Percentiles rank a stretch among this genome's conserved stretches.
Evolutionary conservation across 2,797 vertebrate genomes (phyloP).

Genomic region (Cyprinodon diabolis): DNA sequence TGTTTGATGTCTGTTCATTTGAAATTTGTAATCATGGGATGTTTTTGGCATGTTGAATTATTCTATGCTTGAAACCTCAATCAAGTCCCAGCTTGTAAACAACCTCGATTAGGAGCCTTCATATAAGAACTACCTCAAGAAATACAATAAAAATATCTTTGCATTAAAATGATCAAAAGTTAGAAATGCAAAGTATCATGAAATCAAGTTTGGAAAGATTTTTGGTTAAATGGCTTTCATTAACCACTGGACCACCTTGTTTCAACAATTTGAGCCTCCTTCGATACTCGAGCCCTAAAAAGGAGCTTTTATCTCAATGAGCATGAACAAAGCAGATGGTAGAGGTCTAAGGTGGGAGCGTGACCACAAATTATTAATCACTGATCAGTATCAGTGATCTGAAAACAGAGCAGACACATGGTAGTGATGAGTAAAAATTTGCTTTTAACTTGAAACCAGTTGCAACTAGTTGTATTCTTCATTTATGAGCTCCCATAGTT

Average conservation of each 20-base stretch:
- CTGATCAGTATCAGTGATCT: constrained; percentile 24
- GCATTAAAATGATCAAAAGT: not conserved
- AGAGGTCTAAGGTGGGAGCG: not conserved
- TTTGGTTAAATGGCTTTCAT: not conserved
- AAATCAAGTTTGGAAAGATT: constrained; percentile 19
- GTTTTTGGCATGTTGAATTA: not conserved
- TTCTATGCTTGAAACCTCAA: not conserved
- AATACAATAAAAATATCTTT: not conserved
- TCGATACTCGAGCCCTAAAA: constrained; percentile 71
- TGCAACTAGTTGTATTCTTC: constrained; percentile 45
- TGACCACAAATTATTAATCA: constrained; percentile 58
- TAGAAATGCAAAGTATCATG: not conserved
- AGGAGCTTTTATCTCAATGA: constrained; percentile 64
- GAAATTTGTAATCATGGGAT: not conserved
- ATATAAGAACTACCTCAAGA: not conserved
- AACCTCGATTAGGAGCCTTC: too few relatives aligned
- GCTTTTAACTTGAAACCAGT: constrained; percentile 28
- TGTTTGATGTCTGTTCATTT: not conserved
- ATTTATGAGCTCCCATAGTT: constrained; percentile 21
- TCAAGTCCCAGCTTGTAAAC: not conserved
- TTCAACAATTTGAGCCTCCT: constrained; percentile 29
- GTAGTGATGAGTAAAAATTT: not conserved
- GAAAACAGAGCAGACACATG: constrained; percentile 8
- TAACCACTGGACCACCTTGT: not conserved
- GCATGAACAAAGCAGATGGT: constrained; percentile 57